A percentile compares a stretch with the other conserved stretches of the same genome.
Evolutionary conservation across 2,113 vertebrate genomes (phyloP).

Genomic region (Rhinolophus sinicus): DNA sequence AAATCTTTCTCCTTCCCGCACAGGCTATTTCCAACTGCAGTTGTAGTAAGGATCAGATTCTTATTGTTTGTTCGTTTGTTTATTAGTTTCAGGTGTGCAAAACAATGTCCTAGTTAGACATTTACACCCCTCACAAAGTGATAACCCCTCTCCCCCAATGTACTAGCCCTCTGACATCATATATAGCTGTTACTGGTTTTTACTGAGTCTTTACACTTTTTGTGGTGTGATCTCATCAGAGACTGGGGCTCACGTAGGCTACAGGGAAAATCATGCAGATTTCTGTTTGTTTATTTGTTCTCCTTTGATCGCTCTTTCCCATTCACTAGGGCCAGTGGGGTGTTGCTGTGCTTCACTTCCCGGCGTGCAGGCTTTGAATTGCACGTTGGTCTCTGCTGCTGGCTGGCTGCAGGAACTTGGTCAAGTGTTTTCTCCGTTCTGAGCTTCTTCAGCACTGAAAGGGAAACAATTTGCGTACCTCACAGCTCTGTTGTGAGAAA

Average conservation of each 20-base stretch:
- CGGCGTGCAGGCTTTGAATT: neutral
- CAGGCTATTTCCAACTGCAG: neutral
- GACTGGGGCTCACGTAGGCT: neutral
- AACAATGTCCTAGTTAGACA: too few relatives aligned
- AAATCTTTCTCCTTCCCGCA: neutral
- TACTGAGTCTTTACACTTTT: conserved; percentile 10
- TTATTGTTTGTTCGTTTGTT: neutral
- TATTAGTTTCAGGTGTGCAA: too few relatives aligned
- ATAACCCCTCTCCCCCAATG: too few relatives aligned
- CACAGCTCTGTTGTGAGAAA: neutral
- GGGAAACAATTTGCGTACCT: neutral
- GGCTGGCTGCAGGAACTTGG: neutral
- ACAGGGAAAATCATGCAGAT: conserved; percentile 9
- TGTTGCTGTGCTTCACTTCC: neutral
- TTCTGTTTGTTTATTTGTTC: conserved; percentile 20
- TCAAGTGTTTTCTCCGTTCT: neutral
- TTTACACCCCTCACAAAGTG: too few relatives aligned
- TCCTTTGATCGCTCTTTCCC: neutral
- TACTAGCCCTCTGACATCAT: too few relatives aligned
- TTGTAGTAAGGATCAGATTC: neutral
- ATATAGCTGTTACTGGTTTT: neutral
- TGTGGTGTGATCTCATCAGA: conserved; percentile 13
- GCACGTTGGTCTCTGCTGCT: neutral
- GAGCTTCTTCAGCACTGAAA: neutral
- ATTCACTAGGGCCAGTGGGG: neutral